phyloP scores from a whole-genome alignment of 2,113 vertebrate species.

The Gobio gobio region DNA sequence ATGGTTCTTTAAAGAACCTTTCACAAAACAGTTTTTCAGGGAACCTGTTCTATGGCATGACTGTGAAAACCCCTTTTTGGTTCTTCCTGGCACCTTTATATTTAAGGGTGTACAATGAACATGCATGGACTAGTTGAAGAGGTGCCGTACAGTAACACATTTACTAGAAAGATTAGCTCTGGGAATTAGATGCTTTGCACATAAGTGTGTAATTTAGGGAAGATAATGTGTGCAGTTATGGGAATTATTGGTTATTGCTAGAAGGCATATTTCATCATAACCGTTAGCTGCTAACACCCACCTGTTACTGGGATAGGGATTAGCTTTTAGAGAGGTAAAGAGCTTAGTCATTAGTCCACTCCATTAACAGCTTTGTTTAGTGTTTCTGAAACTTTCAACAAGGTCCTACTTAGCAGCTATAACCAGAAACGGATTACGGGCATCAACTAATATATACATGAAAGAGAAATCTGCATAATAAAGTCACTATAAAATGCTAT shows the following conservation, averaged over 20 bases:
- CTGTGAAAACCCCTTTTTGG: too few relatives aligned
- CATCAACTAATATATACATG: background rate
- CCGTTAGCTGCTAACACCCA: conserved; percentile 8
- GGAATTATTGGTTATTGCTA: background rate
- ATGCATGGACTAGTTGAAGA: background rate
- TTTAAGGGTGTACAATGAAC: background rate
- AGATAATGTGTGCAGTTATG: conserved; percentile 14
- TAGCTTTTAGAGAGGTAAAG: conserved; percentile 25
- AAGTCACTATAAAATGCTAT: background rate
- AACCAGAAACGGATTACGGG: background rate
- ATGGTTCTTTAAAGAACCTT: too few relatives aligned
- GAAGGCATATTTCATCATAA: conserved; percentile 30
- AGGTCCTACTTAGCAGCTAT: background rate
- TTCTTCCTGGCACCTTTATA: too few relatives aligned
- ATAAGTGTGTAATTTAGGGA: background rate
- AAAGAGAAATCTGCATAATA: background rate
- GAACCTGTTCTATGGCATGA: too few relatives aligned
- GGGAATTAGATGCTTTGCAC: background rate
- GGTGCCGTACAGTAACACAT: background rate
- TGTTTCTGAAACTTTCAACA: background rate
- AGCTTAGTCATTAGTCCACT: background rate
- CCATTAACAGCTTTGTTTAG: conserved; percentile 9
- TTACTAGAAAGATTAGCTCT: background rate
- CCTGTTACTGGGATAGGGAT: conserved; percentile 16
- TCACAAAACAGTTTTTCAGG: too few relatives aligned